Base-by-base conservation (phyloP, 2,113 vertebrate species). In the Poecilia latipinna region DNA sequence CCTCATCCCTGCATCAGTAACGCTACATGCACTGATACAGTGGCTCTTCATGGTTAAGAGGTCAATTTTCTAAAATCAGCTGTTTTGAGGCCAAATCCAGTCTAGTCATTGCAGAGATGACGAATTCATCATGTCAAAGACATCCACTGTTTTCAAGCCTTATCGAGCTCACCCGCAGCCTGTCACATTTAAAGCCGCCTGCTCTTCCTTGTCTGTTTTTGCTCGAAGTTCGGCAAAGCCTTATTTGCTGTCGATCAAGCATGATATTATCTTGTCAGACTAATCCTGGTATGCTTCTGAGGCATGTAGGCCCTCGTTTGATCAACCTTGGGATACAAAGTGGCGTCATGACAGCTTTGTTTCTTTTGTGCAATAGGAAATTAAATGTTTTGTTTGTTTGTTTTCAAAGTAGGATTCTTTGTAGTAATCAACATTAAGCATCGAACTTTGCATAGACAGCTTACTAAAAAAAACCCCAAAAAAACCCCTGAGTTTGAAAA, bases 231-330 rank as follows among this genome's bases (percentile, higher is more conserved):
- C 32, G 66, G 33, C 15, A 44, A 67, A 79, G 12, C 51, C 57
- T 62, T 31, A 39, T 32, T 15, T 17, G 26, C 26, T 0, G 29
- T 57, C 22, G 24, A 26, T 78, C 67, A 1, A 12, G 51, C 29
- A 37, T 3, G 0, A 10, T n/a, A n/a, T 6, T 57, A 57, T 48
- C 33, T 12, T 35, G 8, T 60, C 35, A 4, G 69, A 61, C 31
- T 83, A 74, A 78, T 63, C 54, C 13, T 3, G 12, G 33, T 17
- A 57, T 11, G 51, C 24, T 85, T 74, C 65, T 60, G 28, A 68
- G 70, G 62, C 33, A 35, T 32, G 61, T 0, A 29, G 42, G 72
- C 61, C 72, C 72, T 64, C 79, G 80, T 86, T 80, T 74, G 75
- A 37, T 68, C 79, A 44, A 73, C 29, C 26, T 68, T 3, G 63